A percentile compares a stretch with the other conserved stretches of the same genome.
Conservation (phyloP, 92 coral and sea anemone genomes). For the Hydrozoanthus gracilis region DNA sequence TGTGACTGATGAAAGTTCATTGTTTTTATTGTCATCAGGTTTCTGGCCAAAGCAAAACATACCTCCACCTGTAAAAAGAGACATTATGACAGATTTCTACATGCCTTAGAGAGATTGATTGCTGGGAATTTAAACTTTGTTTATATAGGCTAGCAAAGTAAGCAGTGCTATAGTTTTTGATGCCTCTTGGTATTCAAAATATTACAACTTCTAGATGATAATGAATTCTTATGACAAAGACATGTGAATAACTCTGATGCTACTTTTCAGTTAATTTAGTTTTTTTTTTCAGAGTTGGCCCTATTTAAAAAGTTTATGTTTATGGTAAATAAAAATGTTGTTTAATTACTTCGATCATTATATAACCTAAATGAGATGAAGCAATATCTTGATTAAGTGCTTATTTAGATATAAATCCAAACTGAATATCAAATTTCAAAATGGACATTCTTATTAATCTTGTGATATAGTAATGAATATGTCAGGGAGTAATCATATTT, state of each 20-base stretch:
- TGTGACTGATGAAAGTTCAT: slow-evolving; percentile 5
- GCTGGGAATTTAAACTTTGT: background rate
- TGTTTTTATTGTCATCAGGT: background rate
- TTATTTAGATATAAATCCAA: too few relatives aligned
- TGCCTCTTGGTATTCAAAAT: background rate
- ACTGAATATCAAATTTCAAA: too few relatives aligned
- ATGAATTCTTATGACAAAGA: background rate
- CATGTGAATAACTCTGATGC: background rate
- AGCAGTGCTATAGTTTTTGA: background rate
- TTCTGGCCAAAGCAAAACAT: slow-evolving; percentile 36
- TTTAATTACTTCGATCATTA: too few relatives aligned
- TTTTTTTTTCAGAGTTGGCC: background rate
- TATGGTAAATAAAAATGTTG: background rate
- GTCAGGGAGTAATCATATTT: too few relatives aligned
- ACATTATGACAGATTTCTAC: background rate
- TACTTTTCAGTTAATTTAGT: background rate
- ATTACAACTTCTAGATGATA: background rate
- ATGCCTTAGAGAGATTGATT: slow-evolving; percentile 17
- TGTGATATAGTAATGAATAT: too few relatives aligned
- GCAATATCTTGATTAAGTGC: too few relatives aligned
- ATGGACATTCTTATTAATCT: too few relatives aligned
- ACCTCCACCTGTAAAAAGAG: slow-evolving; percentile 14
- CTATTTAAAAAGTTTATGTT: background rate
- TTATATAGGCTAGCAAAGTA: background rate
- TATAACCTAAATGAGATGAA: too few relatives aligned